A percentile compares a stretch with the other conserved stretches of the same genome.
Evolutionary conservation across 1,140 invertebrate species (phyloP).

Genomic region (Drosophila littoralis): DNA sequence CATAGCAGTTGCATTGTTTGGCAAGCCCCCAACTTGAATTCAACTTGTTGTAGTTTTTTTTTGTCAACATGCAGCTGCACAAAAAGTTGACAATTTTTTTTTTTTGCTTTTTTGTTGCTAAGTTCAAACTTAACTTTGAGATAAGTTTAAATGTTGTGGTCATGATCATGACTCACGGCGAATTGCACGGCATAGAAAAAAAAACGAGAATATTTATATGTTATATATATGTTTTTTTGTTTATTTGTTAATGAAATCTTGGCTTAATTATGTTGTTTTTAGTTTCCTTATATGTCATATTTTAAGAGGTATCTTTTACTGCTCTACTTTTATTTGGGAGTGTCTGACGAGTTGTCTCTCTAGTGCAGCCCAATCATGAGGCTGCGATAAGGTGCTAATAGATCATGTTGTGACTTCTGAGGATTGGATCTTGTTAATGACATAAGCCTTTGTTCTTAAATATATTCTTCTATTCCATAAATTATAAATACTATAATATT

Average conservation of each 20-base stretch:
- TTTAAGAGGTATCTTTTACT: no score
- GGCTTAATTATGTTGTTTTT: not conserved
- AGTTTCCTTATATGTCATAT: not conserved
- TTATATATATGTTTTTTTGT: no score
- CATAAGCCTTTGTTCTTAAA: no score
- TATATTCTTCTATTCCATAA: no score
- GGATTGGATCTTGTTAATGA: no score
- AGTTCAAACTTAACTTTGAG: constrained; percentile 20
- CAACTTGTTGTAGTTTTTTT: constrained; percentile 7
- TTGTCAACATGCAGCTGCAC: constrained; percentile 20
- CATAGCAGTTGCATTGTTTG: constrained; percentile 48
- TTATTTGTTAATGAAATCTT: not conserved
- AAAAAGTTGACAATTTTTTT: constrained; percentile 8
- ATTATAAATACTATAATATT: no score
- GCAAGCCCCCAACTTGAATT: constrained; percentile 33
- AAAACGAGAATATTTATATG: not conserved
- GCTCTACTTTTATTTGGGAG: no score
- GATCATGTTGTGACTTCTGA: no score
- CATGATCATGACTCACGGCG: constrained; percentile 25
- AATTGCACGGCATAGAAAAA: not conserved
- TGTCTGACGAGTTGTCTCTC: no score
- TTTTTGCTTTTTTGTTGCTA: constrained; percentile 12
- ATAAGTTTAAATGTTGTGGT: constrained; percentile 2
- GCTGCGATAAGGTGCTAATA: no score
- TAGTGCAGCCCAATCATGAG: no score